Base-by-base conservation (phyloP, 2,888 invertebrate species). In the Drosophila kuntzei region DNA sequence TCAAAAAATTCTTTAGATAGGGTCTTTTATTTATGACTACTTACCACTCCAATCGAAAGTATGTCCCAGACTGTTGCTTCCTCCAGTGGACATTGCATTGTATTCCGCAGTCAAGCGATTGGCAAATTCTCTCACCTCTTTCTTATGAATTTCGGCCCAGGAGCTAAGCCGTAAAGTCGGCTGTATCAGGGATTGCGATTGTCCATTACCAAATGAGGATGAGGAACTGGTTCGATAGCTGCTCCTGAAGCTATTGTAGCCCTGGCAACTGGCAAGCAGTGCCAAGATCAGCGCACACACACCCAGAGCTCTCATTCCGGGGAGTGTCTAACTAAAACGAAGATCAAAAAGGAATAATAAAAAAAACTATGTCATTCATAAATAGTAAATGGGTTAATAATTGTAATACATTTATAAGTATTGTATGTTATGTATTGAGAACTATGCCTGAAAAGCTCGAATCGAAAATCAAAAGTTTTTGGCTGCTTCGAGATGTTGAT, bases 71-170 rank as follows among this genome's bases (percentile, higher is more conserved):
- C 49, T 22, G 11, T 25, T 62, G 29, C 68, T 76, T 4, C 76
- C 66, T 27, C 90, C 89, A 3, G 83, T 70, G 0, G 91, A 90
- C 60, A 89, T 72, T 8, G 74, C 64, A 71, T 91, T 92, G 46
- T 90, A 92, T 63, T 90, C 89, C 61, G 88, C 81, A 4, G 90
- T 84, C 43, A 92, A 61, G 11, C 81, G 83, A 44, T 90, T 89
- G 7, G 91, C 91, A 53, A 92, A 76, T 46, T 89, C 83, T 4
- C 89, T 82, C 20, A 92, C 87, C 43, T 90, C 90, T 32, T 82
- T 80, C 41, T 88, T 80, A 59, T 92, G 90, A 2, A 55, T 69
- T 27, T 89, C 77, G 14, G 89, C 89, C 91, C 92, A 92, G 44
- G 76, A 73, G 22, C 77, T 90, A 0, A 91, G 65, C n/a, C 63